Percentiles rank a stretch among this genome's conserved stretches.
phyloP scores from a whole-genome alignment of 2,797 vertebrate species.

The Xiphophorus birchmanni region DNA sequence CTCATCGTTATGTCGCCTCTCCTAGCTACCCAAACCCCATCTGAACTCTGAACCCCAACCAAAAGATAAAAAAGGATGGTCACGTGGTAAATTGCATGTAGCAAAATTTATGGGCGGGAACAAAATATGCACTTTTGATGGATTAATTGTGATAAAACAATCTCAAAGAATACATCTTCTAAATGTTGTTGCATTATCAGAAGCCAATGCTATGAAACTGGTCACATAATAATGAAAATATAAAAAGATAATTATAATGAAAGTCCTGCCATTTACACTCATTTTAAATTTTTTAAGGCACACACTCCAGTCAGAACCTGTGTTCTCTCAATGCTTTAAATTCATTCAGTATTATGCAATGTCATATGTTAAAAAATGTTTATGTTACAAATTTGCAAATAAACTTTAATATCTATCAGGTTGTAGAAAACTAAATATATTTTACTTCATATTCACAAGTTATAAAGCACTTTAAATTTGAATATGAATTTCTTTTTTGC shows the following conservation, averaged over 20 bases:
- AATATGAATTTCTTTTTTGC: neutral
- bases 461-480: neutral
- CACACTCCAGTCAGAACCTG: neutral
- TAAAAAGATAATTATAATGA: neutral
- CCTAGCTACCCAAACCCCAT: neutral
- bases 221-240: neutral
- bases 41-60: neutral
- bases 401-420: neutral
- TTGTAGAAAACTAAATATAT: neutral
- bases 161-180: neutral
- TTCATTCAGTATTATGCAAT: neutral
- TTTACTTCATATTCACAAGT: neutral
- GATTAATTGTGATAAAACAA: neutral
- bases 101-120: neutral
- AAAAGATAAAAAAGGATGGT: neutral
- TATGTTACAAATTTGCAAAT: neutral
- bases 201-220: neutral
- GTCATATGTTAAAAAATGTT: neutral
- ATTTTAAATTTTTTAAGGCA: neutral
- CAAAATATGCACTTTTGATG: neutral
- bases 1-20: neutral
- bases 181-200: neutral
- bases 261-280: neutral
- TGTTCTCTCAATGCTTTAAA: neutral
- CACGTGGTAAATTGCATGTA: neutral